These are phyloP conservation scores for Ariolimax columbianus DNA, from an alignment of 2,888 invertebrate genomes.

Conservation along the genomic window DNA sequence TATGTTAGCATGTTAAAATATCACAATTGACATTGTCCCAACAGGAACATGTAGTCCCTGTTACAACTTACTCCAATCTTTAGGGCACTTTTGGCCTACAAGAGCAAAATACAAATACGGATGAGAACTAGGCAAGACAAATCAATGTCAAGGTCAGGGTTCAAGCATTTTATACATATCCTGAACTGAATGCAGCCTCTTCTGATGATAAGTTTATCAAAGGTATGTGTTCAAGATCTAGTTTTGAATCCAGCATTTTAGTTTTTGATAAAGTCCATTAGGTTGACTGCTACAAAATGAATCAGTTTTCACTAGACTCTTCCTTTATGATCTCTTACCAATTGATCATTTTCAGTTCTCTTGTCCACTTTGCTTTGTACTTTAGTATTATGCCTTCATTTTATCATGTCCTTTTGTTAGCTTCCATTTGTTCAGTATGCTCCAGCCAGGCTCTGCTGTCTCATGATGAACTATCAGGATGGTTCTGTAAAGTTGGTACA, in stretches of 20 bases:
- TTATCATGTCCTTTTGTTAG: too few species aligned
- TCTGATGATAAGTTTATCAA: not conserved
- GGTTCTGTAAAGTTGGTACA: too few species aligned
- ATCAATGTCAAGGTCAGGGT: not conserved
- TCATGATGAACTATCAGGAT: too few species aligned
- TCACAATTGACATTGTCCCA: not conserved
- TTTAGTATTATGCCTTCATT: too few species aligned
- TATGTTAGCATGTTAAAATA: slow-evolving; percentile 7
- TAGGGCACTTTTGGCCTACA: slow-evolving; percentile 44
- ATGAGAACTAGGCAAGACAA: slow-evolving; percentile 8
- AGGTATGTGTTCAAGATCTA: not conserved
- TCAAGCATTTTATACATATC: not conserved
- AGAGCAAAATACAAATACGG: slow-evolving; percentile 28
- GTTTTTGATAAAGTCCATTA: not conserved
- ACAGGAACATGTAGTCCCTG: not conserved
- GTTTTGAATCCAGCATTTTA: not conserved
- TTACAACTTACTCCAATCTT: slow-evolving; percentile 39
- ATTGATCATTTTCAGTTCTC: not conserved
- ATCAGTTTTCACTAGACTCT: not conserved
- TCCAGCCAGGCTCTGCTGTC: too few species aligned
- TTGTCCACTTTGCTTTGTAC: too few species aligned
- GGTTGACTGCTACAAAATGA: not conserved
- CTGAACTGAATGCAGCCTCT: not conserved
- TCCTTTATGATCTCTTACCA: not conserved
- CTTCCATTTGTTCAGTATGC: too few species aligned